Conservation (phyloP, 2,888 invertebrate genomes). For the Masnerella sp. region DNA sequence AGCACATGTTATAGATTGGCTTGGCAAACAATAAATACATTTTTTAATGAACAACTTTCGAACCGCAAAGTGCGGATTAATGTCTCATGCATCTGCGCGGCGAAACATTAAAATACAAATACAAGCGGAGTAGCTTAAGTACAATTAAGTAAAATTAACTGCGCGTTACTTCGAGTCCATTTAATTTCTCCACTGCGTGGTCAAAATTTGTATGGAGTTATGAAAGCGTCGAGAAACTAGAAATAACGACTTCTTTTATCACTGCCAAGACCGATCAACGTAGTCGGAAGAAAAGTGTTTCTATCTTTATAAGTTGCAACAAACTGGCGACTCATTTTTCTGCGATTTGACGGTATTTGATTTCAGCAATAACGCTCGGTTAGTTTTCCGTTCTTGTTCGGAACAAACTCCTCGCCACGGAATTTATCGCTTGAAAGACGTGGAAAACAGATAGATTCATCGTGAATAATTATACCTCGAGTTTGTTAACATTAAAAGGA, state of each 20-base stretch:
- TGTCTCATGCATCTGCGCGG: too few relatives aligned
- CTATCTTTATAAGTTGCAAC: slow-evolving; percentile 8
- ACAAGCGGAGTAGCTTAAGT: neutral
- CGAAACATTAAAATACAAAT: slow-evolving; percentile 2
- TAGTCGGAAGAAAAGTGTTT: slow-evolving; percentile 6
- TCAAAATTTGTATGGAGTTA: neutral
- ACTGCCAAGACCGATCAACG: slow-evolving; percentile 1
- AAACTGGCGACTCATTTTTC: slow-evolving; percentile 27
- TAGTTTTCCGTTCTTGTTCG: slow-evolving; percentile 10
- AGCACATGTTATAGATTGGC: too few relatives aligned
- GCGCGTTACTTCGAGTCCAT: neutral
- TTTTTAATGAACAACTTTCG: too few relatives aligned
- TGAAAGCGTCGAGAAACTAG: neutral
- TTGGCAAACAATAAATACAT: too few relatives aligned
- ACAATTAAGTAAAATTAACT: neutral
- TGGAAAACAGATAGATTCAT: too few relatives aligned
- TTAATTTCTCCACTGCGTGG: too few relatives aligned
- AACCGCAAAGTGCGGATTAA: too few relatives aligned
- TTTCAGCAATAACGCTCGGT: slow-evolving; percentile 24
- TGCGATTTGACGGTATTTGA: slow-evolving; percentile 19
- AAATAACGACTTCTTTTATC: slow-evolving; percentile 18
- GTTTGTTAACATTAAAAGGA: too few relatives aligned
- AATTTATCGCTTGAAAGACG: slow-evolving; percentile 14
- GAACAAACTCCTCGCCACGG: neutral
- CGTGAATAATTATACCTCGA: too few relatives aligned